These are phyloP conservation scores for Parazoanthus darwini DNA, from an alignment of 92 coral and sea anemone genomes.

Conservation along the genomic window DNA sequence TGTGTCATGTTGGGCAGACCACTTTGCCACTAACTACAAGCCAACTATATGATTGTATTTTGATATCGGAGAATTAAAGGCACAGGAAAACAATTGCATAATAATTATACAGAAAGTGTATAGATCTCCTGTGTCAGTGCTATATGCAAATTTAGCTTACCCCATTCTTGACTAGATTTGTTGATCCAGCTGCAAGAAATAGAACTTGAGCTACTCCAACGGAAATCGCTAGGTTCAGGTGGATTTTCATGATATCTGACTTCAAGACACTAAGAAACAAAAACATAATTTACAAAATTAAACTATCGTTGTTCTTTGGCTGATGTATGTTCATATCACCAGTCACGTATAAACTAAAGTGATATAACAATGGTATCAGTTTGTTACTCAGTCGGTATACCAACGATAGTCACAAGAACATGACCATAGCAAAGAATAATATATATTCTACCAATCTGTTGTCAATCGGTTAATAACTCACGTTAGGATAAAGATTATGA, in stretches of 20 bases:
- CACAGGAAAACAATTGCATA: neutral
- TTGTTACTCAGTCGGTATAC: too few species aligned
- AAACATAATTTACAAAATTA: neutral
- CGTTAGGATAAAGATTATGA: too few species aligned
- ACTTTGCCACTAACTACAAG: too few species aligned
- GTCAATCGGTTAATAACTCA: too few species aligned
- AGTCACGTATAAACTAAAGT: neutral
- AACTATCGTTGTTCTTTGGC: neutral
- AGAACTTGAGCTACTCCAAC: conserved; percentile 63
- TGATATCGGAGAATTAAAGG: neutral
- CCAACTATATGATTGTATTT: too few species aligned
- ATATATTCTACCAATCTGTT: too few species aligned
- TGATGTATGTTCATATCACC: neutral
- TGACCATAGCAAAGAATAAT: too few species aligned
- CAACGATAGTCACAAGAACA: too few species aligned
- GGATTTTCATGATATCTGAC: conserved; percentile 67
- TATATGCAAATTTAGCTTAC: conserved; percentile 31
- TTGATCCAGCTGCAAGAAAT: conserved; percentile 66
- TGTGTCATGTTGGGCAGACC: too few species aligned
- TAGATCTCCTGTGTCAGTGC: neutral
- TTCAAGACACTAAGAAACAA: conserved; percentile 49
- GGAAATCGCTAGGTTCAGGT: conserved; percentile 63
- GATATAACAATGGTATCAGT: neutral
- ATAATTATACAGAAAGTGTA: neutral
- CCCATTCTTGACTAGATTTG: conserved; percentile 53